phyloP scores from a whole-genome alignment of 2,888 invertebrate genomes.

The Orthosia incerta region DNA sequence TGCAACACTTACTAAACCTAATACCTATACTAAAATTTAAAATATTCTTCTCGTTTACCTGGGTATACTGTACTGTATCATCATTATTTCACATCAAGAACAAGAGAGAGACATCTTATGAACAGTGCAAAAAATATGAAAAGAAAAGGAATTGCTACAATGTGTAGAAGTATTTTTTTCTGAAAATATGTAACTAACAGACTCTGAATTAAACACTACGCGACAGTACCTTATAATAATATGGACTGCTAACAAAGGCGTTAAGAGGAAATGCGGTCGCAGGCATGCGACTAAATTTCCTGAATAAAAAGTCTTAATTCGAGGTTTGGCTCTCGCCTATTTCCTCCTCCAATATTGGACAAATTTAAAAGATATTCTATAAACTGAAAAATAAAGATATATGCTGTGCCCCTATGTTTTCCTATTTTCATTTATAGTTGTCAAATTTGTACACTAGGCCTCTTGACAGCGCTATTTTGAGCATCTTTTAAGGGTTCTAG shows the following conservation, averaged over 20 bases:
- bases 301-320: too few relatives aligned
- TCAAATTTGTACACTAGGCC: too few relatives aligned
- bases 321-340: too few relatives aligned
- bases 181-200: background rate
- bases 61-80: conserved; percentile 1
- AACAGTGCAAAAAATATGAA: background rate
- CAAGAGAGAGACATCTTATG: conserved; percentile 21
- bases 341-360: too few relatives aligned
- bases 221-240: background rate
- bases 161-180: background rate
- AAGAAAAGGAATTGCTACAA: background rate
- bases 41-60: background rate
- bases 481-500: too few relatives aligned
- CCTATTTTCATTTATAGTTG: too few relatives aligned
- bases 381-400: too few relatives aligned
- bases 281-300: too few relatives aligned
- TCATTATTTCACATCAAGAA: conserved; percentile 7
- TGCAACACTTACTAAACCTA: conserved; percentile 26
- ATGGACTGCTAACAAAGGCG: background rate
- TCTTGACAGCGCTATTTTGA: too few relatives aligned
- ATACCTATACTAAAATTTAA: conserved; percentile 4
- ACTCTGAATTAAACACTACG: conserved; percentile 2
- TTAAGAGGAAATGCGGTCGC: too few relatives aligned
- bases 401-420: too few relatives aligned
- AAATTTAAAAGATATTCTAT: too few relatives aligned